Evolutionary conservation across 1,140 invertebrate genomes (phyloP), one percentile per base, ranked within the genome.

Genomic region (Gonioctena quinquepunctata): DNA sequence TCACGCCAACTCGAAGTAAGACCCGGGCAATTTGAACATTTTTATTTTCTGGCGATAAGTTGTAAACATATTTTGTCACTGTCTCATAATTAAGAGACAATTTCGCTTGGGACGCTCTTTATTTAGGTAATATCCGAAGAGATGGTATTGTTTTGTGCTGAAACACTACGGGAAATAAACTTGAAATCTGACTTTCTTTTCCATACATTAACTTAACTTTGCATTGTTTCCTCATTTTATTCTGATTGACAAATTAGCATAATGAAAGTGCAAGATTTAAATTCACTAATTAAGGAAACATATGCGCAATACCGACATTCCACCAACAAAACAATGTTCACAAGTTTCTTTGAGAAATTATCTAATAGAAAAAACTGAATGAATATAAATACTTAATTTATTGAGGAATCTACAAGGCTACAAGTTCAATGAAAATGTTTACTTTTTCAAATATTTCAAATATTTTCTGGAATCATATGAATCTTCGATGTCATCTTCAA

Each of bases 381-480:
- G n/a, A 42, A 6, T 42, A 42, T 42, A n/a, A n/a, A n/a, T n/a
- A n/a, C n/a, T n/a, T n/a, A n/a, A n/a, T n/a, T n/a, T n/a, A n/a
- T n/a, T n/a, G n/a, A n/a, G n/a, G n/a, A n/a, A n/a, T n/a, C n/a
- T n/a, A n/a, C n/a, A n/a, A n/a, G n/a, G n/a, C n/a, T n/a, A n/a
- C n/a, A n/a, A n/a, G n/a, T n/a, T n/a, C 33, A 42, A 42, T 11
- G 7, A 1, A 42, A 42, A 2, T n/a, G 78, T n/a, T 60, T 83
- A 83, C 56, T 90, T 91, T 75, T 92, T 93, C 50, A 91, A 85
- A 72, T 89, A 89, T 76, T 91, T 90, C 25, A 93, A 82, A 84
- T 96, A 96, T 83, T 91, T 90, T 49, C 85, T 89, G 22, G 89
- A 86, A 85, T 94, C 92, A 83, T 92, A 96, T 63, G 86, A 88